A percentile compares a stretch with the other conserved stretches of the same genome.
Evolutionary conservation across 1,140 invertebrate genomes (phyloP).

Genomic region (Physella acuta): DNA sequence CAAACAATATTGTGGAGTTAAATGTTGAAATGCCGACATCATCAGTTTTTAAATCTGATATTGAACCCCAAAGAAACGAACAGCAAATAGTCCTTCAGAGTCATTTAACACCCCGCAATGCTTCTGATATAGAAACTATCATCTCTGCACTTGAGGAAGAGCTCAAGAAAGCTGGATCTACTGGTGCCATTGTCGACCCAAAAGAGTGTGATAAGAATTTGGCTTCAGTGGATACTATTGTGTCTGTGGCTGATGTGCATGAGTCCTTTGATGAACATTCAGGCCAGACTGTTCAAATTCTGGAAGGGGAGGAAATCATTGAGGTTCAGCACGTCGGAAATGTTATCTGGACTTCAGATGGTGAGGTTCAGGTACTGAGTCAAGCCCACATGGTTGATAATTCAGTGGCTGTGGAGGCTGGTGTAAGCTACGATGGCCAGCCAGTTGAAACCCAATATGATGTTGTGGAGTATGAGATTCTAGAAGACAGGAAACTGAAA

Average conservation of each 20-base stretch:
- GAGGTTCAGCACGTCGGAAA: conserved; percentile 17
- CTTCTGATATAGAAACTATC: conserved; percentile 26
- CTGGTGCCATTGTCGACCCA: neutral
- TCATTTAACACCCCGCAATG: neutral
- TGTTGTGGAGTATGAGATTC: conserved; percentile 25
- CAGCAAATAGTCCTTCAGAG: neutral
- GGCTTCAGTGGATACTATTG: neutral
- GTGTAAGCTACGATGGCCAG: neutral
- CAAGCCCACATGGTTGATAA: neutral
- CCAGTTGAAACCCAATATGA: conserved; percentile 15
- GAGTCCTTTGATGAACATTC: neutral
- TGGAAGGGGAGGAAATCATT: conserved; percentile 13
- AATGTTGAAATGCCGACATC: neutral
- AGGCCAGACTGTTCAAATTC: conserved; percentile 15
- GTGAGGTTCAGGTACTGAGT: conserved; percentile 13
- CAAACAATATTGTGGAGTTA: neutral
- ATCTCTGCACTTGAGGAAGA: conserved; percentile 23
- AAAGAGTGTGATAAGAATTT: neutral
- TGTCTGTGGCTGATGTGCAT: conserved; percentile 1
- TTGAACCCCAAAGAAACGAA: neutral
- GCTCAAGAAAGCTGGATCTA: conserved; percentile 16
- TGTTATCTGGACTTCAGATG: conserved; percentile 22
- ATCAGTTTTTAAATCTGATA: neutral
- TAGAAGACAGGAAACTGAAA: conserved; percentile 7
- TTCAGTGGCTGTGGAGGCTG: neutral